Percentiles rank a stretch among this genome's conserved stretches.
Conservation (phyloP, 2,113 vertebrate genomes). For the Rostratula benghalensis region DNA sequence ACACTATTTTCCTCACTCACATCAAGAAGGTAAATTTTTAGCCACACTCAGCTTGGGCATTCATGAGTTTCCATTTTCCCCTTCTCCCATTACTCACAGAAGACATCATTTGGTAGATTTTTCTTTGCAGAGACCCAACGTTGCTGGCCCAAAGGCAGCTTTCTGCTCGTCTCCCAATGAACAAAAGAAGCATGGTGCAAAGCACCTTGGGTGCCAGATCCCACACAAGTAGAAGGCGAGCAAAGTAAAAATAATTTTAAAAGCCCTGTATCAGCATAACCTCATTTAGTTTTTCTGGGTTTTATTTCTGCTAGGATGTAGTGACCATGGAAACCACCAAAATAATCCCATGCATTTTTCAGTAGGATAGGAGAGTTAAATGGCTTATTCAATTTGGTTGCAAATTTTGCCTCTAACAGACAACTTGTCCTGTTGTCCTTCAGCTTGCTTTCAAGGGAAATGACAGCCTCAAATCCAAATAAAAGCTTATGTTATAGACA, state of each 20-base stretch:
- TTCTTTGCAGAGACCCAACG: background rate
- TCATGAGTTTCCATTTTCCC: background rate
- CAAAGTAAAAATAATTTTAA: no score
- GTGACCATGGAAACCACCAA: background rate
- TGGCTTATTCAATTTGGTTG: background rate
- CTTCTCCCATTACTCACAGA: background rate
- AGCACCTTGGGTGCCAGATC: background rate
- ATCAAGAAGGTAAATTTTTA: background rate
- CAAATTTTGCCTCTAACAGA: background rate
- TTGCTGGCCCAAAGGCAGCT: background rate
- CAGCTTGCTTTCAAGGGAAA: background rate
- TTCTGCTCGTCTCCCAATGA: accelerated
- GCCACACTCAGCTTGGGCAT: background rate
- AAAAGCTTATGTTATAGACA: background rate
- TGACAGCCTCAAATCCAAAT: background rate
- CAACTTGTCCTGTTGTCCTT: background rate
- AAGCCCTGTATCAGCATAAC: accelerated
- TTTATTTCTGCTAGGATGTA: background rate
- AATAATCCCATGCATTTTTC: background rate
- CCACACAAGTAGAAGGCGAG: background rate
- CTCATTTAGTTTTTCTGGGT: background rate
- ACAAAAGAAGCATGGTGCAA: accelerated
- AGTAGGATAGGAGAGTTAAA: background rate
- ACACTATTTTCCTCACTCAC: background rate
- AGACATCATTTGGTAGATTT: background rate